Conservation (phyloP, 2,113 vertebrate genomes). For the Crotalus viridis region DNA sequence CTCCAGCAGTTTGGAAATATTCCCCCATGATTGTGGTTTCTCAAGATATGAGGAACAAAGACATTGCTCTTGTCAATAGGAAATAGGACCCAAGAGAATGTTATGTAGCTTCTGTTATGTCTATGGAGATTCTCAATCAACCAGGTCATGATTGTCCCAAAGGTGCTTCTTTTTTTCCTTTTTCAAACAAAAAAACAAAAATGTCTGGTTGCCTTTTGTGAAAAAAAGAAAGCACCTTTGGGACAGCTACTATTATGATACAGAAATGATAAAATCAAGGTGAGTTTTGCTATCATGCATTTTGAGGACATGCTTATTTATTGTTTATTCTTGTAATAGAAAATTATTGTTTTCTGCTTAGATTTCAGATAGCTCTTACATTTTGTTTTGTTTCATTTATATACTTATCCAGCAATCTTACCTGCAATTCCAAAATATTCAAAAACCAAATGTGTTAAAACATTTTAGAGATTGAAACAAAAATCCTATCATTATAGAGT, state of each 20-base stretch:
- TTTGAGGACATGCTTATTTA: background rate
- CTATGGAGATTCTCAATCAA: background rate
- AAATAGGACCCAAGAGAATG: background rate
- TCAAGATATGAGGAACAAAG: slow-evolving; percentile 6
- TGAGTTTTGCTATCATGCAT: background rate
- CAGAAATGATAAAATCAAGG: background rate
- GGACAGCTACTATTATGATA: background rate
- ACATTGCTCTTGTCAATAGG: background rate
- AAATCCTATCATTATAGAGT: background rate
- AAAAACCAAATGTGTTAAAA: background rate
- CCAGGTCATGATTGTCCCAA: background rate
- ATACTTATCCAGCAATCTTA: background rate
- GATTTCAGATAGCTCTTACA: background rate
- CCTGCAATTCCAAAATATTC: background rate
- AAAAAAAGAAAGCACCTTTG: background rate
- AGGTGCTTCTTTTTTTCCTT: background rate
- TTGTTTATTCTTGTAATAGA: background rate
- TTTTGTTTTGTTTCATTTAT: background rate
- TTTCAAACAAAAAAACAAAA: background rate
- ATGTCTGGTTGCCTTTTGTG: background rate
- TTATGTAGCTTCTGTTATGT: background rate
- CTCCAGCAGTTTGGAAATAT: background rate
- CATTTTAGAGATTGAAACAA: background rate
- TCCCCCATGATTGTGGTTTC: slow-evolving; percentile 36
- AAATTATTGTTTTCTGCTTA: background rate